These are phyloP conservation scores for Heliconius eleuchia DNA, from an alignment of 1,140 invertebrate species.

Conservation along the genomic window DNA sequence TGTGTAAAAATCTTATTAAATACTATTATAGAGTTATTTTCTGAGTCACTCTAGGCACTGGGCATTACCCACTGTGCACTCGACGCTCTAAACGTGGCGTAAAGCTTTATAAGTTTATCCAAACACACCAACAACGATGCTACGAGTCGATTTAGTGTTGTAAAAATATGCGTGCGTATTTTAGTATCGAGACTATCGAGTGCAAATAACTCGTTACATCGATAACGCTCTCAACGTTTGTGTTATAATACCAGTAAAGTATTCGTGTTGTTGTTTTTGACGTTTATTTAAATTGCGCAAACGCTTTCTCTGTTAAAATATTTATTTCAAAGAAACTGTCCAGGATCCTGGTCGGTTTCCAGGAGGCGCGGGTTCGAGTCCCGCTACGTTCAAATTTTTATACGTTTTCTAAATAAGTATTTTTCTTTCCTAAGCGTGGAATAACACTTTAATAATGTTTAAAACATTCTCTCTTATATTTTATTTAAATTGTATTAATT, in stretches of 20 bases:
- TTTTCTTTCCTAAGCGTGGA: too few species aligned
- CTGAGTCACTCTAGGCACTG: too few species aligned
- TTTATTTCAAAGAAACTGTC: too few species aligned
- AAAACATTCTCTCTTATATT: too few species aligned
- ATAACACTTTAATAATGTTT: too few species aligned
- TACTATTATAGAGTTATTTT: too few species aligned
- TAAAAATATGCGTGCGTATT: slow-evolving; percentile 8
- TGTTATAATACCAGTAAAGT: neutral
- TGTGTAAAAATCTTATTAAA: too few species aligned
- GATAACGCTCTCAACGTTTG: neutral
- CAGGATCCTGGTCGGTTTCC: too few species aligned
- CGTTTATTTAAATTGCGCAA: neutral
- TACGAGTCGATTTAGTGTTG: neutral
- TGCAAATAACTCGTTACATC: neutral
- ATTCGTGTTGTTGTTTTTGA: neutral
- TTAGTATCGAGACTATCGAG: slow-evolving; percentile 13
- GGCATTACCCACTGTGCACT: neutral
- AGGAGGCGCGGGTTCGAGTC: too few species aligned
- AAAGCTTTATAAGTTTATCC: neutral
- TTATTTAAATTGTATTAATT: too few species aligned
- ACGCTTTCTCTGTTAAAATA: neutral
- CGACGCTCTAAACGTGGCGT: neutral
- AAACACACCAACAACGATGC: neutral
- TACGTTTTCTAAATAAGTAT: too few species aligned
- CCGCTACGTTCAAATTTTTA: too few species aligned